These are phyloP conservation scores for Hippoglossus hippoglossus DNA, from an alignment of 2,797 vertebrate species.

Conservation along the genomic window DNA sequence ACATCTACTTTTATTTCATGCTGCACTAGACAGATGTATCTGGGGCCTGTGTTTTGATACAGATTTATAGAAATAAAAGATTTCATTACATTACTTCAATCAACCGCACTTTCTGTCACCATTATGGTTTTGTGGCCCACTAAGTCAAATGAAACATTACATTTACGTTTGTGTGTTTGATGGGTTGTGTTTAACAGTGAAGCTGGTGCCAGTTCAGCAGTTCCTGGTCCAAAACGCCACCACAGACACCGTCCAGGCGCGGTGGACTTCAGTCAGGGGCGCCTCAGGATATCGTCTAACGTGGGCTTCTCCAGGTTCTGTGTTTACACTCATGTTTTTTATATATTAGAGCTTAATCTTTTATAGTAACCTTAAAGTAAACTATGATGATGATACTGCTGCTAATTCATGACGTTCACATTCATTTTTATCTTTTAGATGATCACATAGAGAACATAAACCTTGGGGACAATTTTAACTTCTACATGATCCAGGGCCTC, in stretches of 20 bases:
- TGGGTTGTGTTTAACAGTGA: conserved; percentile 81
- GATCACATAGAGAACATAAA: conserved; percentile 90
- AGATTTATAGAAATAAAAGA: neutral
- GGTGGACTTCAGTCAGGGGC: conserved; percentile 88
- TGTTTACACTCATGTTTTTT: neutral
- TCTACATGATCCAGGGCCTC: conserved; percentile 94
- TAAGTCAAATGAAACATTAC: neutral
- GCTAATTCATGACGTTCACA: neutral
- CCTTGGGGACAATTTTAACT: conserved; percentile 85
- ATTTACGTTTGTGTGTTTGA: neutral
- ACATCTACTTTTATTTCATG: neutral
- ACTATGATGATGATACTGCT: neutral
- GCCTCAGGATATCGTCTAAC: conserved; percentile 91
- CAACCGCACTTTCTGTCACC: neutral
- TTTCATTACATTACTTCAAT: neutral
- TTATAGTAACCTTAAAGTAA: too few species aligned
- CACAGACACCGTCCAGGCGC: conserved; percentile 88
- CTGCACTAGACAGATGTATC: neutral
- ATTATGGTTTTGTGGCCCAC: neutral
- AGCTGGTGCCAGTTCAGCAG: conserved; percentile 84
- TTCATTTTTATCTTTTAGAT: conserved; percentile 71
- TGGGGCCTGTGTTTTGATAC: neutral
- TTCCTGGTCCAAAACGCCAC: conserved; percentile 89
- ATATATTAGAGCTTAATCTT: too few species aligned
- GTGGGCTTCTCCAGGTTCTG: conserved; percentile 87